phyloP scores from a whole-genome alignment of 1,140 invertebrate species.

The Drosophila erecta region DNA sequence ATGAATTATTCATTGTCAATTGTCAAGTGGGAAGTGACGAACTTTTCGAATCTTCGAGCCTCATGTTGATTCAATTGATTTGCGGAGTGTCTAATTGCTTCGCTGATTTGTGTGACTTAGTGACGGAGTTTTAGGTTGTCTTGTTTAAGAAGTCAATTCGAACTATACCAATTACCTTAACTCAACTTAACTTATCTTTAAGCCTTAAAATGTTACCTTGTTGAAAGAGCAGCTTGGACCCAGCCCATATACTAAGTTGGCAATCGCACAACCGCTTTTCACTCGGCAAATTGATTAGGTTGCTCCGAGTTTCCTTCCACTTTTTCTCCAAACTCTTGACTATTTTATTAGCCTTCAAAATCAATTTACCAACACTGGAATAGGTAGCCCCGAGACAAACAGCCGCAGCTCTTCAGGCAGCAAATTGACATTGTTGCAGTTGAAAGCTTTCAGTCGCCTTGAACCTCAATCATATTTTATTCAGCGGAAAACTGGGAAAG shows the following conservation, averaged over 20 bases:
- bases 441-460: slow-evolving; percentile 47
- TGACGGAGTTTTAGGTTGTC: slow-evolving; percentile 9
- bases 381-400: slow-evolving; percentile 31
- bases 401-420: slow-evolving; percentile 37
- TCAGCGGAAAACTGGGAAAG: slow-evolving; percentile 36
- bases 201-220: not conserved
- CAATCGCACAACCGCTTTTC: not conserved
- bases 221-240: not conserved
- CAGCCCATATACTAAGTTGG: not conserved
- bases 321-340: slow-evolving; percentile 25
- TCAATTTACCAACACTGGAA: slow-evolving; percentile 49
- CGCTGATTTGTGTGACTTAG: slow-evolving; percentile 14
- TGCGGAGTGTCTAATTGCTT: slow-evolving; percentile 36
- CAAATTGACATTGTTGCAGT: slow-evolving; percentile 52
- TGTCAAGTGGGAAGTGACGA: slow-evolving; percentile 9
- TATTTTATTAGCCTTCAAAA: slow-evolving; percentile 38
- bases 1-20: slow-evolving; percentile 9
- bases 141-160: slow-evolving; percentile 6
- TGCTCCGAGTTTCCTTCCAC: not conserved
- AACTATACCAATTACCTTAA: not conserved
- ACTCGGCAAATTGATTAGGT: slow-evolving; percentile 22
- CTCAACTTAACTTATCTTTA: not conserved
- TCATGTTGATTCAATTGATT: slow-evolving; percentile 46
- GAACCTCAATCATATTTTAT: slow-evolving; percentile 58
- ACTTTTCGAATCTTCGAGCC: slow-evolving; percentile 11